Conservation (phyloP, 92 coral and sea anemone species). For the Porites rus region DNA sequence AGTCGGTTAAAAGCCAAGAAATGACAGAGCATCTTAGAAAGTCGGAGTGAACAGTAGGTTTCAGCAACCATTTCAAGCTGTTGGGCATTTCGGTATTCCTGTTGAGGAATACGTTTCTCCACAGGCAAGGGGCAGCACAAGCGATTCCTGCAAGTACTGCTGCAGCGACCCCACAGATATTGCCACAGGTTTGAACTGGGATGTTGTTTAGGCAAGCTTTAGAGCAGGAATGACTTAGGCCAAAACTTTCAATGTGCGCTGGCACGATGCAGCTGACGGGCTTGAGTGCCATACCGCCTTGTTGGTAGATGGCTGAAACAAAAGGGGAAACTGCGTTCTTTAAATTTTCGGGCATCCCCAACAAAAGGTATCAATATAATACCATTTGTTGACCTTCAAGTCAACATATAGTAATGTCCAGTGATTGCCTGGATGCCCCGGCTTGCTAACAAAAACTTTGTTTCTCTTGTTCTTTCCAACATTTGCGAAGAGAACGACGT, state of each 20-base stretch:
- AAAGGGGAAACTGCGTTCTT: not conserved
- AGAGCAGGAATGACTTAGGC: not conserved
- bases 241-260: not conserved
- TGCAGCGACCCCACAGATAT: not conserved
- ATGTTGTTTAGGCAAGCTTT: slow-evolving; percentile 2
- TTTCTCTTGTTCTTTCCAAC: slow-evolving; percentile 9
- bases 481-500: slow-evolving; percentile 22
- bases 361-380: slow-evolving; percentile 22
- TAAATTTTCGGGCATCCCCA: slow-evolving; percentile 23
- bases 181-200: slow-evolving; percentile 2
- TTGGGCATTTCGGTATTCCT: not conserved
- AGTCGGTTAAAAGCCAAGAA: slow-evolving; percentile 32
- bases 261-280: not conserved
- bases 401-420: slow-evolving; percentile 47
- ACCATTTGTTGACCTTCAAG: slow-evolving; percentile 31
- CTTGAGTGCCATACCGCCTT: not conserved
- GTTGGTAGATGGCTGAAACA: slow-evolving; percentile 2
- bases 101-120: slow-evolving; percentile 36
- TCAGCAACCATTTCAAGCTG: too few species aligned
- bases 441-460: slow-evolving; percentile 28
- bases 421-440: slow-evolving; percentile 31
- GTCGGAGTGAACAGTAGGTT: slow-evolving; percentile 25
- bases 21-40: slow-evolving; percentile 30
- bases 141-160: slow-evolving; percentile 48
- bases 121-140: slow-evolving; percentile 20